Evolutionary conservation across 2,888 invertebrate genomes (phyloP), one percentile per base, ranked within the genome.

Genomic region (Sesamia inferens): DNA sequence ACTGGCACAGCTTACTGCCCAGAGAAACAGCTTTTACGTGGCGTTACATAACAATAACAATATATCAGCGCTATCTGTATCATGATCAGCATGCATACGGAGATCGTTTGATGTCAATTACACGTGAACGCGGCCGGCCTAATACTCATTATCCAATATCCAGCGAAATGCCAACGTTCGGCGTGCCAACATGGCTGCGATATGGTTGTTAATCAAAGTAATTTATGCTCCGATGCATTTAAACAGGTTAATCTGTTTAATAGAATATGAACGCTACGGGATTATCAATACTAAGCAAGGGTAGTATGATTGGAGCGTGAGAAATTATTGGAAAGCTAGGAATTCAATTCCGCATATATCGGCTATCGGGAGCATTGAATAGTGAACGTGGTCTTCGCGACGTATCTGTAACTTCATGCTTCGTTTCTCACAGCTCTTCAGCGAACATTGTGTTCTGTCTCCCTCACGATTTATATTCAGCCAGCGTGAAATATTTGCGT

Each of bases 401-500:
- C 82, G 87, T 92, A 92, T 92, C 92, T 90, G 88, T 85, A 87
- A 82, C 82, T 92, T 92, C 86, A 91, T 89, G 90, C 89, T 91
- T 90, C 89, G 85, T 85, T 91, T 85, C 85, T 84, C 88, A 71
- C 84, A 74, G 82, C 78, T 89, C 87, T 89, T 85, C 86, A 82
- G 66, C 84, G 88, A 87, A 86, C 89, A 88, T 86, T 86, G 85
- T 88, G 83, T 85, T 84, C 75, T 63, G 68, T 67, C 79, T 66
- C 70, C 63, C 66, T 54, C 67, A 71, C 70, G 83, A 88, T 87
- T 89, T 90, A 90, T 88, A 87, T 88, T 88, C 77, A 80, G 74
- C 85, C 70, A 83, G 83, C 80, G 84, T 86, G 78, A 87, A 86
- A 88, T 87, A 87, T 88, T 85, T 79, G 76, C 71, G 72, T 76